Evolutionary conservation across 1,140 invertebrate species (phyloP).

Genomic region (Heliconius melpomene): DNA sequence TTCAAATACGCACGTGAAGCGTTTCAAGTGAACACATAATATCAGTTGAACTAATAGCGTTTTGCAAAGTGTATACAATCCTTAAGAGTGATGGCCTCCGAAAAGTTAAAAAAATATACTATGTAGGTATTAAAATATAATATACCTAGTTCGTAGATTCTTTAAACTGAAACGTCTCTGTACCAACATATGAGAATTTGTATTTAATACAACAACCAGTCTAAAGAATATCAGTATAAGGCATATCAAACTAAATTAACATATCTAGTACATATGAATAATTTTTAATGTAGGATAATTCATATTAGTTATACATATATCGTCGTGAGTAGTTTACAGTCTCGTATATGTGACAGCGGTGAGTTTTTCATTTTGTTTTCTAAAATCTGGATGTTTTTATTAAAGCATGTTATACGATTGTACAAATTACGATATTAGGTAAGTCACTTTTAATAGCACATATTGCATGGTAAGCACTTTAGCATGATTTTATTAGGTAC

Average conservation of each 20-base stretch:
- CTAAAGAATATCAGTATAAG: slow-evolving; percentile 78
- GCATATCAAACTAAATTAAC: slow-evolving; percentile 74
- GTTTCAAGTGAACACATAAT: not conserved
- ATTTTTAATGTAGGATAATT: slow-evolving; percentile 25
- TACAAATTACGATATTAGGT: not conserved
- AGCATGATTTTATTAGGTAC: not conserved
- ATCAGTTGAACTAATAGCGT: not conserved
- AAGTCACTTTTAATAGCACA: not conserved
- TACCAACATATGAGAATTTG: slow-evolving; percentile 26
- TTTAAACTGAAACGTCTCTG: slow-evolving; percentile 30
- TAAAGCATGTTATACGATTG: not conserved
- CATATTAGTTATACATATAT: slow-evolving; percentile 25
- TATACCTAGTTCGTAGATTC: slow-evolving; percentile 3
- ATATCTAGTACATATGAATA: slow-evolving; percentile 62
- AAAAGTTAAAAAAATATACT: slow-evolving; percentile 29
- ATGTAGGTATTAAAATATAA: slow-evolving; percentile 31
- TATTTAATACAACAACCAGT: slow-evolving; percentile 63
- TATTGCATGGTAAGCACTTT: not conserved
- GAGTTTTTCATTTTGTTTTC: slow-evolving; percentile 26
- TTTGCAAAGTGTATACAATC: slow-evolving; percentile 40
- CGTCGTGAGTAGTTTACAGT: slow-evolving; percentile 17
- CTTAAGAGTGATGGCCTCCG: slow-evolving; percentile 74
- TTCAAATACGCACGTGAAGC: not conserved
- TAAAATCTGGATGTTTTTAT: slow-evolving; percentile 10
- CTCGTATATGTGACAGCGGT: slow-evolving; percentile 30